phyloP scores from a whole-genome alignment of 2,797 vertebrate species.

The Ptychobarbus kaznakovi region DNA sequence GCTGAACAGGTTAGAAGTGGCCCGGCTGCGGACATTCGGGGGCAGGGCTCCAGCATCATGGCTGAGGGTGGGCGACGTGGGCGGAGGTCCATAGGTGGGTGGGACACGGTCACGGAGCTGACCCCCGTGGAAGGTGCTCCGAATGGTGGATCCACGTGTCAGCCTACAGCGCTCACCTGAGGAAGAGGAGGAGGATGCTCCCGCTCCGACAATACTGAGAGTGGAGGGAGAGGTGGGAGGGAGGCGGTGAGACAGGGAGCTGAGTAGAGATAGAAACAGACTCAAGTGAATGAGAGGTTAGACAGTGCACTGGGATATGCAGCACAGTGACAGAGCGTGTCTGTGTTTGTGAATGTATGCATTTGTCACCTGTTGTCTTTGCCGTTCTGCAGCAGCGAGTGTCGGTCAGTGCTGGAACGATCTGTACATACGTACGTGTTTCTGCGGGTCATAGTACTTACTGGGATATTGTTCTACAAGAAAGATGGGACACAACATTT shows the following conservation, averaged over 20 bases:
- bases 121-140: slow-evolving; percentile 94
- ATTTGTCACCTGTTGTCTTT: slow-evolving; percentile 90
- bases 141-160: slow-evolving; percentile 88
- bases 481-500: slow-evolving; percentile 34
- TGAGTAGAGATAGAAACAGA: slow-evolving; percentile 65
- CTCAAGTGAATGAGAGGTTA: slow-evolving; percentile 64
- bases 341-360: neutral
- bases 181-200: slow-evolving; percentile 81
- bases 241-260: slow-evolving; percentile 83
- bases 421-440: slow-evolving; percentile 95
- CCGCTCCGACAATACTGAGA: slow-evolving; percentile 86
- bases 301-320: slow-evolving; percentile 44
- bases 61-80: slow-evolving; percentile 88
- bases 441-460: slow-evolving; percentile 90
- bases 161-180: slow-evolving; percentile 86
- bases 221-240: slow-evolving; percentile 89
- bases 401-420: slow-evolving; percentile 85
- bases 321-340: neutral
- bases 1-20: slow-evolving; percentile 94
- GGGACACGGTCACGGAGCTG: slow-evolving; percentile 88
- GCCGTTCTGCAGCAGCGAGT: slow-evolving; percentile 89
- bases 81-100: slow-evolving; percentile 84
- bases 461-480: slow-evolving; percentile 88
- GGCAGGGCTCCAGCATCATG: slow-evolving; percentile 85
- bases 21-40: slow-evolving; percentile 84